Evolutionary conservation across 2,888 invertebrate genomes (phyloP).

Genomic region (Cylindroiulus punctatus): DNA sequence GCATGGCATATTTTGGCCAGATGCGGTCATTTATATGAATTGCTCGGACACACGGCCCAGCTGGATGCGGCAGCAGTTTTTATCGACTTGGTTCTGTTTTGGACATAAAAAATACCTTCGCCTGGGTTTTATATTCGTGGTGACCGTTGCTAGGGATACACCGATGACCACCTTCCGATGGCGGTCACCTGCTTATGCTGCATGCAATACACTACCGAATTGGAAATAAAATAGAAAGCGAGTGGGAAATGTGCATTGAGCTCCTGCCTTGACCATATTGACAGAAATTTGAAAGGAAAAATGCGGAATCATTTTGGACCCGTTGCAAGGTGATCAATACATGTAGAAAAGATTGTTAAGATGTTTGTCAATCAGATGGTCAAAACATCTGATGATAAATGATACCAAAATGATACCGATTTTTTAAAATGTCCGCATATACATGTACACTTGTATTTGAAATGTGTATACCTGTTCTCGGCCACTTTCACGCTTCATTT

Average conservation of each 20-base stretch:
- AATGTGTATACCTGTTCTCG: too few relatives aligned
- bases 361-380: too few relatives aligned
- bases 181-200: neutral
- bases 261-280: too few relatives aligned
- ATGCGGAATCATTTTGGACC: too few relatives aligned
- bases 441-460: too few relatives aligned
- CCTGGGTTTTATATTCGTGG: neutral
- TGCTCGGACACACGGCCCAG: neutral
- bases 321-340: too few relatives aligned
- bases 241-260: neutral
- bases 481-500: too few relatives aligned
- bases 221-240: neutral
- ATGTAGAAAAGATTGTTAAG: too few relatives aligned
- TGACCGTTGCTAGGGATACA: neutral
- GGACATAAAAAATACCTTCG: neutral
- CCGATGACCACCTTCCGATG: neutral
- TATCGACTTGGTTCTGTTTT: neutral
- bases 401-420: too few relatives aligned
- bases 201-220: neutral
- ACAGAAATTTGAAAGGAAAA: too few relatives aligned
- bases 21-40: conserved; percentile 42
- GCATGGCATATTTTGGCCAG: conserved; percentile 45
- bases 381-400: too few relatives aligned
- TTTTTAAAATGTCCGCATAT: too few relatives aligned
- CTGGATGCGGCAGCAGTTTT: neutral